These are phyloP conservation scores for Sphaeridia pumilis DNA, from an alignment of 2,888 invertebrate species.

Conservation along the genomic window DNA sequence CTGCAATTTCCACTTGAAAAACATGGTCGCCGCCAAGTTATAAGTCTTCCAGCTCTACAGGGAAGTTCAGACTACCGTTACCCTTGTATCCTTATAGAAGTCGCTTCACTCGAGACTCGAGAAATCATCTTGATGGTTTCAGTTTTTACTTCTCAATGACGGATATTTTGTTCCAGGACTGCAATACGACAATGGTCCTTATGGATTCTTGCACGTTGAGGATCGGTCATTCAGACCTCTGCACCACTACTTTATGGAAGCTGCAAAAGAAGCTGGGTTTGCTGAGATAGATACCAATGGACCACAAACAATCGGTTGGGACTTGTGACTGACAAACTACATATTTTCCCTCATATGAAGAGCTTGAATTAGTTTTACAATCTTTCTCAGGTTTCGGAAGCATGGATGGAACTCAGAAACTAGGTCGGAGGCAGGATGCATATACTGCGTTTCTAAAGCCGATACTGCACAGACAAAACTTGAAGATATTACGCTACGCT, in stretches of 20 bases:
- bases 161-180: no score
- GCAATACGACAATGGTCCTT: slow-evolving; percentile 1
- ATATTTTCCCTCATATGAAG: neutral
- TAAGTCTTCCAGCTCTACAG: no score
- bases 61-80: no score
- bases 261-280: slow-evolving; percentile 22
- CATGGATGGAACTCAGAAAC: slow-evolving; percentile 5
- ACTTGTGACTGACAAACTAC: neutral
- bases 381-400: neutral
- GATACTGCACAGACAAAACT: slow-evolving; percentile 5
- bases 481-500: slow-evolving; percentile 12
- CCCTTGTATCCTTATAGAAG: no score
- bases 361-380: no score
- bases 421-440: neutral
- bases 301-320: slow-evolving; percentile 18
- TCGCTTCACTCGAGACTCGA: no score
- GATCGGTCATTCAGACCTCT: neutral
- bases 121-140: no score
- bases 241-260: slow-evolving; percentile 17
- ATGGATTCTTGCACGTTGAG: slow-evolving; percentile 2
- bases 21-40: no score
- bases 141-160: no score
- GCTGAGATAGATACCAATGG: slow-evolving; percentile 22
- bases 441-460: neutral
- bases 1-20: no score